A percentile compares a stretch with the other conserved stretches of the same genome.
Evolutionary conservation across 2,797 vertebrate species (phyloP).

Genomic region (Acrocephalus scirpaceus): DNA sequence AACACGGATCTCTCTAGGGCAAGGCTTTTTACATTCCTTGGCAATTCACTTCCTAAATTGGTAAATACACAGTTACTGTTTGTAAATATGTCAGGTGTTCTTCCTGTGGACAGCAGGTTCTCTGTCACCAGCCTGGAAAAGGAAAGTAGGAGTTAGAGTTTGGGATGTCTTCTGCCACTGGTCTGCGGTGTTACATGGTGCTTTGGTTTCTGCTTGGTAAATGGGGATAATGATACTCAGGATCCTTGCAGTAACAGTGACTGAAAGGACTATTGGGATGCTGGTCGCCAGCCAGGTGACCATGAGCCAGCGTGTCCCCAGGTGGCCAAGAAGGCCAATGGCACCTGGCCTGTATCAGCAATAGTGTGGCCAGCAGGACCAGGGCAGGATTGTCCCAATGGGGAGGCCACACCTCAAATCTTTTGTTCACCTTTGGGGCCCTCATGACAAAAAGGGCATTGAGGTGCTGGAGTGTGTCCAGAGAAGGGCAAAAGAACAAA

Average conservation of each 20-base stretch:
- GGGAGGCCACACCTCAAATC: accelerated
- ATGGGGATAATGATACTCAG: neutral
- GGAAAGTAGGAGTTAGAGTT: neutral
- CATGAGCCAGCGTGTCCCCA: neutral
- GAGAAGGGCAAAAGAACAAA: neutral
- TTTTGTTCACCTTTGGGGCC: neutral
- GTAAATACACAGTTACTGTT: neutral
- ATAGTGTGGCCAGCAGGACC: neutral
- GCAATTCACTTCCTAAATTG: neutral
- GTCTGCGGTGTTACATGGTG: neutral
- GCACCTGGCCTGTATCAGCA: neutral
- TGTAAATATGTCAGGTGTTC: neutral
- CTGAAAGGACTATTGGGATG: neutral
- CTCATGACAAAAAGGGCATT: neutral
- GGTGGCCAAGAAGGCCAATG: neutral
- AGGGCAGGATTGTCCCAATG: neutral
- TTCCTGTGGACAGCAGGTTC: neutral
- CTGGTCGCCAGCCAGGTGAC: neutral
- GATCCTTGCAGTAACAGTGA: accelerated
- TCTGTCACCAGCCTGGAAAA: neutral
- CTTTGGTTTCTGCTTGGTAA: neutral
- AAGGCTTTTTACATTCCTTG: neutral
- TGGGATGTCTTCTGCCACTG: neutral
- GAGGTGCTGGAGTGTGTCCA: neutral
- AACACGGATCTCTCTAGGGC: neutral